A percentile compares a stretch with the other conserved stretches of the same genome.
Conservation (phyloP, 2,888 invertebrate species). For the Bombyx huttoni region DNA sequence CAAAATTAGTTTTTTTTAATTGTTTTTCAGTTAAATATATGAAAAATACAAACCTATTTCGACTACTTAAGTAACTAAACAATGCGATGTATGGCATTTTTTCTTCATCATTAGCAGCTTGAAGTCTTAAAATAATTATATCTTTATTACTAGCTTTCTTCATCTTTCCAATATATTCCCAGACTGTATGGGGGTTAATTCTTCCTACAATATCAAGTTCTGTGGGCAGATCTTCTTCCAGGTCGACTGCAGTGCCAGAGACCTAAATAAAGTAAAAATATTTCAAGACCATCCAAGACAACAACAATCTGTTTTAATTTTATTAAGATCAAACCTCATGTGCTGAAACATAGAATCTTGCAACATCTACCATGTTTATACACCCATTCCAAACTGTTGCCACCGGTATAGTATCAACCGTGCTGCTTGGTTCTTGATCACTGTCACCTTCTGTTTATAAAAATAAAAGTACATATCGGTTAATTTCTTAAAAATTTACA, state of each 20-base stretch:
- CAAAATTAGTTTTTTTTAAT: too few relatives aligned
- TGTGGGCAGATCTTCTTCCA: slow-evolving; percentile 81
- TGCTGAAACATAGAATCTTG: slow-evolving; percentile 87
- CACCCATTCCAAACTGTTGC: slow-evolving; percentile 85
- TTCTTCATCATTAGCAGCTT: slow-evolving; percentile 86
- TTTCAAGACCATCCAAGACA: not conserved
- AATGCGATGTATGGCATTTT: slow-evolving; percentile 87
- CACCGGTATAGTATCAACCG: slow-evolving; percentile 68
- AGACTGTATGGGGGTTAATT: slow-evolving; percentile 90
- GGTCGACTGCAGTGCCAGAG: slow-evolving; percentile 76
- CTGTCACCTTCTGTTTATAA: slow-evolving; percentile 69
- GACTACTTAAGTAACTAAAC: slow-evolving; percentile 89
- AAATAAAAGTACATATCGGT: too few relatives aligned
- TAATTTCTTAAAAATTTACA: too few relatives aligned
- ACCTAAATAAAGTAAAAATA: slow-evolving; percentile 29
- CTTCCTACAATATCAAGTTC: slow-evolving; percentile 92
- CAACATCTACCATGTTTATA: slow-evolving; percentile 92
- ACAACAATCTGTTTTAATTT: not conserved
- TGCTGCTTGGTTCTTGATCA: slow-evolving; percentile 86
- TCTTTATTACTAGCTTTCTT: slow-evolving; percentile 90
- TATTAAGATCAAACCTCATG: slow-evolving; percentile 73
- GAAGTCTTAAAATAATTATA: slow-evolving; percentile 85
- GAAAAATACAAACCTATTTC: slow-evolving; percentile 70
- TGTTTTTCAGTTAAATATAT: not conserved
- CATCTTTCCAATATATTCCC: slow-evolving; percentile 94